Evolutionary conservation across 1,140 invertebrate genomes (phyloP).

Genomic region (Pentalonia nigronervosa): DNA sequence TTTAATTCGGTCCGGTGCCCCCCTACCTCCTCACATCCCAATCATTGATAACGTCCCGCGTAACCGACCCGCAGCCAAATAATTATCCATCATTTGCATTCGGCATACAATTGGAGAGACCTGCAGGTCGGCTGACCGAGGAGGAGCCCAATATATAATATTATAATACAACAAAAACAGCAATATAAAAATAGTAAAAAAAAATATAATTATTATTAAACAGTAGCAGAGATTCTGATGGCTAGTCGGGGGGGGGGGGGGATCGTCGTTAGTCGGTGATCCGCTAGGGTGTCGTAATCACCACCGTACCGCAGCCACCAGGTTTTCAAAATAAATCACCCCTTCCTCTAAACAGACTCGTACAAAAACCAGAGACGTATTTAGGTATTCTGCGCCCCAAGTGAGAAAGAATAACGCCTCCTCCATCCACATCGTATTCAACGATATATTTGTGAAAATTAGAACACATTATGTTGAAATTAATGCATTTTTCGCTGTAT

Average conservation of each 20-base stretch:
- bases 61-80: constrained; percentile 26
- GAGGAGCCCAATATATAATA: not conserved
- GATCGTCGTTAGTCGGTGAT: not conserved
- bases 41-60: not conserved
- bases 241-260: not conserved
- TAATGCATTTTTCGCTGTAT: too few species aligned
- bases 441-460: too few species aligned
- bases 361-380: too few species aligned
- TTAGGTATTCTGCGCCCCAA: too few species aligned
- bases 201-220: not conserved
- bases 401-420: too few species aligned
- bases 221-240: not conserved
- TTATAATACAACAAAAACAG: not conserved
- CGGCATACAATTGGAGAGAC: not conserved
- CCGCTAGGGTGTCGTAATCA: not conserved
- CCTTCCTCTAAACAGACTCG: too few species aligned
- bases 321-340: not conserved
- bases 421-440: too few species aligned
- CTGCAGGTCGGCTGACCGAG: not conserved
- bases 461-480: too few species aligned
- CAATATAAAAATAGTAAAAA: not conserved
- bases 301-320: not conserved
- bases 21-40: too few species aligned
- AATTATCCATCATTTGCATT: constrained; percentile 50
- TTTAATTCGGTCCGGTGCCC: constrained; percentile 48